Percentiles rank a stretch among this genome's conserved stretches.
Conservation (phyloP, 2,888 invertebrate genomes). For the Eilema griseolum region DNA sequence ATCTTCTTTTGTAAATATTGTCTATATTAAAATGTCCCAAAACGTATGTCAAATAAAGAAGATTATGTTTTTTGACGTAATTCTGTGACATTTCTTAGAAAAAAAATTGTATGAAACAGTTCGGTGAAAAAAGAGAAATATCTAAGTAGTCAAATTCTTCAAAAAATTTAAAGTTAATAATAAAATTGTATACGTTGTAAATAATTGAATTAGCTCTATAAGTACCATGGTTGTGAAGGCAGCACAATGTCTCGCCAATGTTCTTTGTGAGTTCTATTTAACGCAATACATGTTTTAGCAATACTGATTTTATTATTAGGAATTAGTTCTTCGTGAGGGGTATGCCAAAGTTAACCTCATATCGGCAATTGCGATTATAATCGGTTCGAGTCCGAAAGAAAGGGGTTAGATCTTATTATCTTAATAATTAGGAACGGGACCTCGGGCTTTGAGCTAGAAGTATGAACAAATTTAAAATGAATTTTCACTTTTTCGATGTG, state of each 20-base stretch:
- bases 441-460: not conserved
- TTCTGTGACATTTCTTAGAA: not conserved
- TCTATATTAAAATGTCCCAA: not conserved
- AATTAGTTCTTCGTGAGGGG: too few relatives aligned
- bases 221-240: not conserved
- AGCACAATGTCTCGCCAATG: not conserved
- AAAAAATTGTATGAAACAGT: not conserved
- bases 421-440: too few relatives aligned
- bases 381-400: too few relatives aligned
- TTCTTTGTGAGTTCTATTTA: constrained; percentile 5
- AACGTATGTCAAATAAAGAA: not conserved
- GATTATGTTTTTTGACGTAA: constrained; percentile 1
- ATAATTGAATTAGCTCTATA: not conserved
- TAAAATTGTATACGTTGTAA: not conserved
- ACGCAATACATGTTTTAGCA: too few relatives aligned
- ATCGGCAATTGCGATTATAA: too few relatives aligned
- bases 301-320: too few relatives aligned
- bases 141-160: not conserved
- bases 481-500: not conserved
- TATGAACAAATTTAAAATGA: too few relatives aligned
- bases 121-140: not conserved
- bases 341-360: too few relatives aligned
- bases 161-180: not conserved
- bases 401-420: too few relatives aligned
- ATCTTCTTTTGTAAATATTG: not conserved